Evolutionary conservation across 1,140 invertebrate genomes (phyloP).

Genomic region (Polypedilum vanderplanki): DNA sequence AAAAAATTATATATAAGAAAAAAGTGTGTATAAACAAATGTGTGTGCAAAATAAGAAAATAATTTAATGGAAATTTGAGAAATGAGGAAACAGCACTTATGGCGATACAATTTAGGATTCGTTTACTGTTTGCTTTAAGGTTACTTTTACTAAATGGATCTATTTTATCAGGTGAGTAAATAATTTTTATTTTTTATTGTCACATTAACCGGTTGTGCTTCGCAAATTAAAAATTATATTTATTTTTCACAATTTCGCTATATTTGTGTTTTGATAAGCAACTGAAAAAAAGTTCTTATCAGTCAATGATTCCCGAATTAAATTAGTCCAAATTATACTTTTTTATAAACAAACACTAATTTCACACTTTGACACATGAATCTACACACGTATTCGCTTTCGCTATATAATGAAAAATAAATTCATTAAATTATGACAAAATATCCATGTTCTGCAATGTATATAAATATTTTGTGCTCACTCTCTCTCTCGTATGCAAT

Average conservation of each 20-base stretch:
- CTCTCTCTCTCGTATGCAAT: too few species aligned
- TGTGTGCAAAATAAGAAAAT: background rate
- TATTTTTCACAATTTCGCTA: background rate
- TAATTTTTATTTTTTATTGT: background rate
- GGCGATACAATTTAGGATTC: slow-evolving; percentile 12
- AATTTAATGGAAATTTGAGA: slow-evolving; percentile 7
- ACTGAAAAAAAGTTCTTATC: background rate
- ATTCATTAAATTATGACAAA: too few species aligned
- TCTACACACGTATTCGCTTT: too few species aligned
- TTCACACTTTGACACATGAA: too few species aligned
- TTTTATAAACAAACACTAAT: too few species aligned
- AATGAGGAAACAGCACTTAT: slow-evolving; percentile 17
- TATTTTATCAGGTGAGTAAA: slow-evolving; percentile 7
- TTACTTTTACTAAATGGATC: background rate
- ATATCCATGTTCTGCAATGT: too few species aligned
- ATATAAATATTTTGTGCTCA: too few species aligned
- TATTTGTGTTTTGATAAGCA: slow-evolving; percentile 19
- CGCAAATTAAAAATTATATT: background rate
- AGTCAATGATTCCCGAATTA: background rate
- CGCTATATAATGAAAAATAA: too few species aligned
- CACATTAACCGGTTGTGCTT: background rate
- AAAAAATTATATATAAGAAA: background rate
- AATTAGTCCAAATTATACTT: background rate
- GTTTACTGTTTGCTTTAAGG: slow-evolving; percentile 5
- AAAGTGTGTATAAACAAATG: background rate